Percentiles rank a stretch among this genome's conserved stretches.
Evolutionary conservation across 2,888 invertebrate genomes (phyloP).

Genomic region (Psococerastis gibbosa): DNA sequence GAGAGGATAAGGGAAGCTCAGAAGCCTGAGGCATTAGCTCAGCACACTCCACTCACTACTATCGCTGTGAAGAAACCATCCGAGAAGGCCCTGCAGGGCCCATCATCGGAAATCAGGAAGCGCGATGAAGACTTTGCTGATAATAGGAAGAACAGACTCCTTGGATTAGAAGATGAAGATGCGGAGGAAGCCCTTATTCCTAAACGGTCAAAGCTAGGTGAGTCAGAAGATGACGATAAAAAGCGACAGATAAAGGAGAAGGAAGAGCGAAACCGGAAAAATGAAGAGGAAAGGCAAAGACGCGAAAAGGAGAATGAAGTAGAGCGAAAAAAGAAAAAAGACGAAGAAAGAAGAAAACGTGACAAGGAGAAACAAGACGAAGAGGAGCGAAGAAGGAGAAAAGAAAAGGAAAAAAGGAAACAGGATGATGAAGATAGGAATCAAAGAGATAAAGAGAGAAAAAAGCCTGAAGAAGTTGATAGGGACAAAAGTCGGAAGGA

Average conservation of each 20-base stretch:
- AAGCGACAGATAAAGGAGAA: conserved; percentile 18
- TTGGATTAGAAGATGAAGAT: conserved; percentile 5
- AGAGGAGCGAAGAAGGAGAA: conserved; percentile 2
- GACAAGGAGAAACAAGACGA: background rate
- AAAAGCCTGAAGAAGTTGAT: too few relatives aligned
- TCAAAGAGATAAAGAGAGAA: conserved; percentile 4
- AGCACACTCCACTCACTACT: conserved; percentile 8
- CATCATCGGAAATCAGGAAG: background rate
- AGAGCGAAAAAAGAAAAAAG: conserved; percentile 13
- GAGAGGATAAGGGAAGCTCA: conserved; percentile 3
- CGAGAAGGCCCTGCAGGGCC: background rate
- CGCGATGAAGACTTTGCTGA: background rate
- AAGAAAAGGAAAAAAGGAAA: conserved; percentile 13
- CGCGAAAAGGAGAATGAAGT: conserved; percentile 14
- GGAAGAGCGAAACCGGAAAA: too few relatives aligned
- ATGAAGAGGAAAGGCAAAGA: conserved; percentile 17
- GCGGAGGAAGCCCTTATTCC: background rate
- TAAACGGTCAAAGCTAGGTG: background rate
- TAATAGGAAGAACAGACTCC: background rate
- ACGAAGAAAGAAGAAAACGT: conserved; percentile 9
- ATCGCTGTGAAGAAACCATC: conserved; percentile 13
- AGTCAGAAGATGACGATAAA: background rate
- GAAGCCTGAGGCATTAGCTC: conserved; percentile 1
- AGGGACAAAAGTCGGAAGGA: too few relatives aligned
- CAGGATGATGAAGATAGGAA: conserved; percentile 20